Evolutionary conservation across 2,797 vertebrate genomes (phyloP), one percentile per base, ranked within the genome.

Genomic region (Pseudochaenichthys georgianus): DNA sequence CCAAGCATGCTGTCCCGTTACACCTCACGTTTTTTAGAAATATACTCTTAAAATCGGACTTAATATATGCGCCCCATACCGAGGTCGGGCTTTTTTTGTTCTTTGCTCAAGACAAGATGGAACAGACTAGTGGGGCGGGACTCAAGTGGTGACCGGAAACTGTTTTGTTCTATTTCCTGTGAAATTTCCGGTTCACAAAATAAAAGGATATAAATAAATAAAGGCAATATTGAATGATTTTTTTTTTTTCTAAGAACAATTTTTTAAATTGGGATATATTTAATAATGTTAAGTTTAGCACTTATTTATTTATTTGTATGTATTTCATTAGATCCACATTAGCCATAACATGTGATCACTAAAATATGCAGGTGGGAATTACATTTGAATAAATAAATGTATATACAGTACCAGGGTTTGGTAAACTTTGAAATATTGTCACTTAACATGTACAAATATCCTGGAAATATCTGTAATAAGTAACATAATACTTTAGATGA

Each of bases 41-140:
- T 10, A 51, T 0, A 7, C 16, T 0, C 2, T n/a, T 17, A 13
- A 64, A 70, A 64, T 2, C 2, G 0, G 21, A 7, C 11, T 10
- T 17, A 60, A 42, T 60, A 31, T 11, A 58, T 4, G 34, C 38
- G 60, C 73, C 63, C 63, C 83, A 59, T 87, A 64, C 51, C 41
- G 28, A 38, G 12, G 16, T 12, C 2, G 43, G 73, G 65, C 71
- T 75, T 57, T 88, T 91, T 92, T 92, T 93, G 89, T 92, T 92
- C 88, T 83, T 63, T 67, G 80, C 87, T 88, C 86, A 84, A 90
- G 41, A 87, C 91, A 94, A 94, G 88, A 94, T 94, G 92, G 93
- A 88, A 66, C 89, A 65, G 80, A 50, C 69, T 76, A 73, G 52
- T 13, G 84, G 87, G 90, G 90, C 85, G 91, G 90, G 87, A 70